These are phyloP conservation scores for Busseola fusca DNA, from an alignment of 2,888 invertebrate genomes.

Conservation along the genomic window DNA sequence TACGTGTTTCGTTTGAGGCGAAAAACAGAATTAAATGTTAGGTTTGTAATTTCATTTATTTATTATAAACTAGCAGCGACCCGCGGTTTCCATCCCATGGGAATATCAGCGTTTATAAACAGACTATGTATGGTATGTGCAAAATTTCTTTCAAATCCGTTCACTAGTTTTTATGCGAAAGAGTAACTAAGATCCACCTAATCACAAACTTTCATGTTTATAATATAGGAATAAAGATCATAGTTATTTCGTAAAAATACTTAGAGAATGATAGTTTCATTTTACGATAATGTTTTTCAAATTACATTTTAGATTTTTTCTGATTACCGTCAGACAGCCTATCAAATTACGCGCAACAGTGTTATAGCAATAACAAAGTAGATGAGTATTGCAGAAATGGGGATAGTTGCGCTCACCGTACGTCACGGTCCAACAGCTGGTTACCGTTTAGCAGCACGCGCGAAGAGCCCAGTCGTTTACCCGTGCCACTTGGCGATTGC, in stretches of 20 bases:
- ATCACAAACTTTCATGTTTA: background rate
- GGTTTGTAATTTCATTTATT: background rate
- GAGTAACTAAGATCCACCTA: too few relatives aligned
- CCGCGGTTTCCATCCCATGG: too few relatives aligned
- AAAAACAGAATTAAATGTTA: background rate
- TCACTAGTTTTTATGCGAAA: too few relatives aligned
- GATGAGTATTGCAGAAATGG: slow-evolving; percentile 75
- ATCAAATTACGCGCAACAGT: slow-evolving; percentile 25
- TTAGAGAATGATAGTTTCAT: background rate
- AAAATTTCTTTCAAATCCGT: too few relatives aligned
- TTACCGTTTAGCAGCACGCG: slow-evolving; percentile 75
- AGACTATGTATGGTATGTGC: too few relatives aligned
- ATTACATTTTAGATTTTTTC: background rate
- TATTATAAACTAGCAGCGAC: background rate
- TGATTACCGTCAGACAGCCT: background rate
- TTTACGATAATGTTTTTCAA: background rate
- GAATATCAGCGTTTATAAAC: too few relatives aligned
- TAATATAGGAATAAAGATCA: background rate
- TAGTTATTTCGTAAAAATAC: background rate
- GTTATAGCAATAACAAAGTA: slow-evolving; percentile 69
- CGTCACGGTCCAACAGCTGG: slow-evolving; percentile 81
- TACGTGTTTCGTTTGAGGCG: background rate
- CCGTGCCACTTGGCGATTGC: slow-evolving; percentile 64
- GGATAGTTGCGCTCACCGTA: slow-evolving; percentile 77
- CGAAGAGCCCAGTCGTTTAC: slow-evolving; percentile 69